Evolutionary conservation across 2,113 vertebrate genomes (phyloP).

Genomic region (Bubo blakistoni): DNA sequence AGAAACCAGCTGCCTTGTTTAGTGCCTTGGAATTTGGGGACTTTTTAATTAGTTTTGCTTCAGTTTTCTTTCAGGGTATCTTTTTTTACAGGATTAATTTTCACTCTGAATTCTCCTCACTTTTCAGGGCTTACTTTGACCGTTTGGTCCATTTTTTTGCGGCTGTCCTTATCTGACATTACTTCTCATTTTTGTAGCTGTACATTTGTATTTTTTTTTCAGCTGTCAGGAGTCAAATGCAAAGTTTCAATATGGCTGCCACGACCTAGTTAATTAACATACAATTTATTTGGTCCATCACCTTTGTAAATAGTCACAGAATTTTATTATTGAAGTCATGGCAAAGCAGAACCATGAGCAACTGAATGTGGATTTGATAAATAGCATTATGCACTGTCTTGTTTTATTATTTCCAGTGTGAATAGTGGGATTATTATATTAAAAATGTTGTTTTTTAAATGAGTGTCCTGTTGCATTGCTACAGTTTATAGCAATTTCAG

Average conservation of each 20-base stretch:
- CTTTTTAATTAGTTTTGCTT: neutral
- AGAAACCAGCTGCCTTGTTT: neutral
- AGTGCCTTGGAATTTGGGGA: neutral
- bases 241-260: neutral
- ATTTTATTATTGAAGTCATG: neutral
- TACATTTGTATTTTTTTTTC: neutral
- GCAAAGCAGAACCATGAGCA: neutral
- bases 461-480: neutral
- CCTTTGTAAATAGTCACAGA: neutral
- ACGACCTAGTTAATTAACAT: accelerated
- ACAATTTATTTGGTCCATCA: neutral
- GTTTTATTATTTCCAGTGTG: neutral
- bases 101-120: neutral
- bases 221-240: neutral
- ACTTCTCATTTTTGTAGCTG: neutral
- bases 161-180: neutral
- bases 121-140: neutral
- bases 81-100: neutral
- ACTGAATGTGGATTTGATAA: neutral
- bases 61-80: neutral
- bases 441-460: neutral
- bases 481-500: neutral
- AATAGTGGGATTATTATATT: neutral
- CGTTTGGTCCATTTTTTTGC: neutral
- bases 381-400: neutral